A percentile compares a stretch with the other conserved stretches of the same genome.
phyloP scores from a whole-genome alignment of 1,140 invertebrate species.

The Dufourea novaeangliae region DNA sequence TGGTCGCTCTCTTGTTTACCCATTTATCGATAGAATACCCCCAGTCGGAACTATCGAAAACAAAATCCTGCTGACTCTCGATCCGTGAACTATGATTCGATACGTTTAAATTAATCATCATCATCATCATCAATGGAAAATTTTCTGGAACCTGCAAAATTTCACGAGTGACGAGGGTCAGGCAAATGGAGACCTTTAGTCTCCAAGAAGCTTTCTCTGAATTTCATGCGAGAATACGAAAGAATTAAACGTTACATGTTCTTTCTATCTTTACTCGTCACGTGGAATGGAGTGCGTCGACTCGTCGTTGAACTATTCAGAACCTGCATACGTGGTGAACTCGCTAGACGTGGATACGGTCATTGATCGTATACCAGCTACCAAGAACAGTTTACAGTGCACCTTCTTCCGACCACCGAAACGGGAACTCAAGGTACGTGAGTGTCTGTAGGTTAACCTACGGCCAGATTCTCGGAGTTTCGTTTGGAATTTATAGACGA shows the following conservation, averaged over 20 bases:
- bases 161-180: neutral
- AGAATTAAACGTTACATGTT: conserved; percentile 18
- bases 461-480: too few relatives aligned
- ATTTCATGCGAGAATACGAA: neutral
- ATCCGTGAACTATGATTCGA: neutral
- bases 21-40: neutral
- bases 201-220: too few relatives aligned
- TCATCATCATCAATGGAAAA: conserved; percentile 12
- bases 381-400: conserved; percentile 33
- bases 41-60: conserved; percentile 3
- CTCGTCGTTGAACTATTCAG: conserved; percentile 12
- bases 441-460: neutral
- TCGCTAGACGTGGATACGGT: neutral
- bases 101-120: conserved; percentile 15
- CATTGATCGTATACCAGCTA: neutral
- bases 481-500: neutral
- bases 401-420: conserved; percentile 40
- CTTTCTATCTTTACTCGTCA: conserved; percentile 1
- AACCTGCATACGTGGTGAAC: neutral
- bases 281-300: conserved; percentile 32
- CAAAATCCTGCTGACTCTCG: conserved; percentile 5
- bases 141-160: conserved; percentile 12
- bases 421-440: neutral
- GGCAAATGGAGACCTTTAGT: conserved; percentile 8
- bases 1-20: neutral